phyloP scores from a whole-genome alignment of 2,113 vertebrate genomes.

The Cyanocitta stelleri region DNA sequence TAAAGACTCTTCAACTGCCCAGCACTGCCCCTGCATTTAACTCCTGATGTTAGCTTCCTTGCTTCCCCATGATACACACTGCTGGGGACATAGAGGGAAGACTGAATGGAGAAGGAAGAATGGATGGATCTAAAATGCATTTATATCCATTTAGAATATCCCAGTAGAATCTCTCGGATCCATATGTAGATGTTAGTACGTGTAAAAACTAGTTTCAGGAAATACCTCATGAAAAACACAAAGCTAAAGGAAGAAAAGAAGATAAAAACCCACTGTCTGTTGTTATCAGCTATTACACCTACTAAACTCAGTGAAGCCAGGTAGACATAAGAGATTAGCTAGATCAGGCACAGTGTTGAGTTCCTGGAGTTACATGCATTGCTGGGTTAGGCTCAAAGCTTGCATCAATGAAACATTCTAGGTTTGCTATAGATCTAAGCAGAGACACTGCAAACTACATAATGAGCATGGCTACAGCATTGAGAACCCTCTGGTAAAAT shows the following conservation, averaged over 20 bases:
- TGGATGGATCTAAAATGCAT: background rate
- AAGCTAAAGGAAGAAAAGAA: background rate
- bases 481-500: background rate
- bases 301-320: background rate
- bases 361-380: background rate
- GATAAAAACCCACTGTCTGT: accelerated
- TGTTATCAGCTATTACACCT: background rate
- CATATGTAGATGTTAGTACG: background rate
- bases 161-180: background rate
- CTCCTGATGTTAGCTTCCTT: background rate
- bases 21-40: background rate
- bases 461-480: background rate
- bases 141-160: background rate
- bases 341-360: background rate
- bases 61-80: background rate
- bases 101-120: background rate
- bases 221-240: slow-evolving; percentile 16
- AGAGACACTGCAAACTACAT: background rate
- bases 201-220: background rate
- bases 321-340: background rate
- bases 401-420: background rate
- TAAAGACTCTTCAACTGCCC: background rate
- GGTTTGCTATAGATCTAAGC: background rate
- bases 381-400: background rate
- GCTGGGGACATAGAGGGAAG: background rate